Conservation (phyloP, 2,113 vertebrate species). For the Catharus fuscescens region DNA sequence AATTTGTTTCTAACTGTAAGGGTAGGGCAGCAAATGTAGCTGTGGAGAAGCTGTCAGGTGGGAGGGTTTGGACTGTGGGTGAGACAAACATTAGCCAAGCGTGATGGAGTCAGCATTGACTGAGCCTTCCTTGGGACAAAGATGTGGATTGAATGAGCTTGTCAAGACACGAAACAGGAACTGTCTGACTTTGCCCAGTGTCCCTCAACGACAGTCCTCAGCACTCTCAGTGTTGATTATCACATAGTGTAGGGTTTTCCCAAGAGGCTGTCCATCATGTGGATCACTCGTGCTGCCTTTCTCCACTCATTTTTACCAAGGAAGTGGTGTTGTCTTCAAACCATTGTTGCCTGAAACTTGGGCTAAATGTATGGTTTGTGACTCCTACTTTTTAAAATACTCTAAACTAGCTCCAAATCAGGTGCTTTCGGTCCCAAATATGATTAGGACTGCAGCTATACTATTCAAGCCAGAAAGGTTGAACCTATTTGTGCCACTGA, state of each 20-base stretch:
- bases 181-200: not conserved
- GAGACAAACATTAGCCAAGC: not conserved
- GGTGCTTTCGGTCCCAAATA: not conserved
- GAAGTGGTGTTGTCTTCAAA: not conserved
- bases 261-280: not conserved
- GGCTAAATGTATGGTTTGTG: not conserved
- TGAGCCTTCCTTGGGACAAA: not conserved
- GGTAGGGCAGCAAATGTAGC: not conserved
- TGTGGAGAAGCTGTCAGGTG: not conserved
- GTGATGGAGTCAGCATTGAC: rapidly evolving
- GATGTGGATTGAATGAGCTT: not conserved
- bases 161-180: not conserved
- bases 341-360: not conserved
- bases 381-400: not conserved
- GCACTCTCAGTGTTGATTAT: not conserved
- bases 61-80: not conserved
- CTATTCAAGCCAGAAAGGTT: not conserved
- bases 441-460: not conserved
- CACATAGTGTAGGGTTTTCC: not conserved
- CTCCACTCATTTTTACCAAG: not conserved
- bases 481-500: not conserved
- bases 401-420: not conserved
- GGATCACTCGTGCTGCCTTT: not conserved
- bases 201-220: not conserved
- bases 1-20: not conserved